Evolutionary conservation across 2,113 vertebrate species (phyloP), one percentile per base, ranked within the genome.

Genomic region (Bufo gargarizans): DNA sequence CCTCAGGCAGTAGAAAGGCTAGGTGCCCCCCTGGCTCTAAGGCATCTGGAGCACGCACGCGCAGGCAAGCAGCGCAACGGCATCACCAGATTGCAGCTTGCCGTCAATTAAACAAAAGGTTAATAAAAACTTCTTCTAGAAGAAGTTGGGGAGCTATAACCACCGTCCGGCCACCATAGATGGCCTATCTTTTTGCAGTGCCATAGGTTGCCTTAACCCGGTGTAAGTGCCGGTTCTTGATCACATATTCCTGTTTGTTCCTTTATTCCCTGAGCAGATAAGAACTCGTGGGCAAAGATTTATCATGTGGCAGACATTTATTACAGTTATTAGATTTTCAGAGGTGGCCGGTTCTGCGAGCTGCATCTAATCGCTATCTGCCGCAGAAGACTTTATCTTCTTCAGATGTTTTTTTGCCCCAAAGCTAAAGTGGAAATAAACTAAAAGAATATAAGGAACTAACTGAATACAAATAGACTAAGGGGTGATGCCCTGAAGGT

Each of bases 281-380:
- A 79, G 19, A 43, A 47, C 84, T 86, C n/a, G 84, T 77, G 85
- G 76, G 74, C 85, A 78, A 6, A 67, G 76, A 86, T 61, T 47
- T 61, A 77, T 65, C 56, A 86, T 86, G 50, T 69, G 33, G 22
- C 33, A 79, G 58, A 82, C 58, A 67, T 43, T 33, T 33, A 33
- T 33, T 6, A 61, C 13, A 11, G 74, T 77, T 86, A 86, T 78
- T 77, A 50, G 58, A 78, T 86, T 65, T 47, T 56, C 45, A 10
- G 59, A 78, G n/a, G 58, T 79, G 74, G 45, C 49, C 61, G 49
- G 22, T 16, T n/a, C 59, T 76, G 17, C 53, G 59, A 55, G 85
- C 55, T 50, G 20, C 76, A 61, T 86, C 76, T 79, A 86, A 86
- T 86, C 76, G 50, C 47, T 61, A 77, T 77, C 72, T 77, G 55